These are phyloP conservation scores for Amphiura filiformis DNA, from an alignment of 35 echinoderm and acorn worm genomes.

Conservation along the genomic window DNA sequence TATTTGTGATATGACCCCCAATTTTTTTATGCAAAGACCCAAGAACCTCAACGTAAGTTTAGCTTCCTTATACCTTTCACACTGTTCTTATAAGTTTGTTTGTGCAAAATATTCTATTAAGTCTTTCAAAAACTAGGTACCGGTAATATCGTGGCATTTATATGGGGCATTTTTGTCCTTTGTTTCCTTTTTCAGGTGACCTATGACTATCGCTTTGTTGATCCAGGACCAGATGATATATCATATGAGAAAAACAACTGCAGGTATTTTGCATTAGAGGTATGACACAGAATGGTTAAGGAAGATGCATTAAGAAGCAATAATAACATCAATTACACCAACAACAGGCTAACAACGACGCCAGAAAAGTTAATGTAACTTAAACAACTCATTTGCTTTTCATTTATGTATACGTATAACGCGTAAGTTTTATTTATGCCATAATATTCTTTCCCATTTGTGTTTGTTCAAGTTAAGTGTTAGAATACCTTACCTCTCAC, in stretches of 20 bases:
- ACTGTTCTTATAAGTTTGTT: no score
- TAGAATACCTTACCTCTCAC: no score
- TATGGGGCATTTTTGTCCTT: no score
- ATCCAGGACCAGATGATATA: constrained; percentile 42
- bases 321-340: not conserved
- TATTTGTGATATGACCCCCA: no score
- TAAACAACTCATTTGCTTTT: not conserved
- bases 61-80: no score
- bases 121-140: no score
- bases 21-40: no score
- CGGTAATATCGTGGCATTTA: no score
- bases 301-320: not conserved
- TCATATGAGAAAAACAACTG: not conserved
- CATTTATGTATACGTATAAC: not conserved
- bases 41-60: not conserved
- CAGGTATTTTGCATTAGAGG: constrained; percentile 42
- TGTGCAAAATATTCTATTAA: no score
- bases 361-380: not conserved
- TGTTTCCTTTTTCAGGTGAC: no score
- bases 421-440: not conserved
- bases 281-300: constrained; percentile 14
- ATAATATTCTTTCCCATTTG: not conserved
- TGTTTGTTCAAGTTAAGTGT: not conserved
- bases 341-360: not conserved
- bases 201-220: constrained; percentile 35